Base-by-base conservation (phyloP, 2,797 vertebrate species). In the Anabas testudineus region DNA sequence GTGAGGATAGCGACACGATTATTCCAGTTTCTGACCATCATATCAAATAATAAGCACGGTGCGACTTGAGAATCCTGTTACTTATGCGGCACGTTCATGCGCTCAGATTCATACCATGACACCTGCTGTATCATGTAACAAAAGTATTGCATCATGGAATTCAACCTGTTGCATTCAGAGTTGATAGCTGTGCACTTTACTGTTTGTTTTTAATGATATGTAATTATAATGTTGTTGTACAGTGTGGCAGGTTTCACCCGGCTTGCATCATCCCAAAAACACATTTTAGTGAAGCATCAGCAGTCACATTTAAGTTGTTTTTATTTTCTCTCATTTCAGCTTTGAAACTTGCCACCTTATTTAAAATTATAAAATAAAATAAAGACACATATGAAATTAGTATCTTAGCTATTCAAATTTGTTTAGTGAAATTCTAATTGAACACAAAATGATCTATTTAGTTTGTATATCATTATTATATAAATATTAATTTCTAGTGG, bases 91-190 rank as follows among this genome's bases (percentile, higher is more conserved):
- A 80, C 5, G 89, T 83, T 91, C 87, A 90, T 92, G 90, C 63
- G 91, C 80, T 90, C 26, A 79, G 18, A 78, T 76, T 84, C 53
- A 24, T 51, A 80, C 88, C 88, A 87, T 91, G 91, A 89, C 86
- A 88, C 90, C 68, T 92, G 86, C 90, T 87, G 90, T 82, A 86
- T 87, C 83, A 87, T 91, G 90, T 90, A 89, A 93, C 91, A 81
- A 88, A 76, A 79, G 43, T 53, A 76, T 80, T 84, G 78, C 90
- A 81, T 87, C 90, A 63, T 71, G 68, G 74, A 63, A 64, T 45
- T 45, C 34, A 1, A 57, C 55, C 59, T 56, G 43, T 66, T 15
- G 8, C 57, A 58, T 72, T 67, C 53, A 46, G 65, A 55, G 34
- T n/a, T 55, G 63, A 39, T 36, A 21, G 41, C 62, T 54, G 36